Evolutionary conservation across 2,888 invertebrate species (phyloP), one percentile per base, ranked within the genome.

Genomic region (Dryocosmus kuriphilus): DNA sequence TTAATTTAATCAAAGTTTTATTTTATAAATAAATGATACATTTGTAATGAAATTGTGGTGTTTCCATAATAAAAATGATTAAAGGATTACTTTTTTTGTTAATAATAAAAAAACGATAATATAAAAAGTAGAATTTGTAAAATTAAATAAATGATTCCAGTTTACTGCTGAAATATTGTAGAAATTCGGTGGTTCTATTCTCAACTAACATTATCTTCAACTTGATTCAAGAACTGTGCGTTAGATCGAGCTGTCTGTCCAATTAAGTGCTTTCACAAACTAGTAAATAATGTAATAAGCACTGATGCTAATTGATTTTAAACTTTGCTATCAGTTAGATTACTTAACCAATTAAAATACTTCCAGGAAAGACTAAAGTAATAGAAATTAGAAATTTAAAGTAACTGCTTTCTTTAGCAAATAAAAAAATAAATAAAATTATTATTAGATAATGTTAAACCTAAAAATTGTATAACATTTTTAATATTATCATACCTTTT

Each of bases 221-320:
- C 24, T 27, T 9, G 46, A 27, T 62, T 46, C 67, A 27, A 16
- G 19, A 67, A 51, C 9, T 67, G 9, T 19, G 16, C 46, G 41
- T 41, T 19, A 67, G 67, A 67, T 67, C 46, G 71, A 51, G 71
- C 71, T n/a, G 51, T 71, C 27, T 24, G 71, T 30, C 24, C 51
- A 27, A 27, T 67, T 27, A 19, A 67, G 46, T 16, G 4, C 46
- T 30, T 51, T 27, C 30, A 41, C 30, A 71, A 51, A 32, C 46
- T 19, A 27, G 0, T 38, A 1, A 41, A n/a, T n/a, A 51, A 27
- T 32, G 4, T 51, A 35, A 51, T 71, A n/a, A 30, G 6, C 30
- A 46, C 19, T 51, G 71, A 11, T 30, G 46, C 32, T 32, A 11
- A 71, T 71, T 71, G 30, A 51, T 51, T 51, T 3, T 30, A 51